Conservation (phyloP, 2,888 invertebrate genomes). For the Orthosia gracilis region DNA sequence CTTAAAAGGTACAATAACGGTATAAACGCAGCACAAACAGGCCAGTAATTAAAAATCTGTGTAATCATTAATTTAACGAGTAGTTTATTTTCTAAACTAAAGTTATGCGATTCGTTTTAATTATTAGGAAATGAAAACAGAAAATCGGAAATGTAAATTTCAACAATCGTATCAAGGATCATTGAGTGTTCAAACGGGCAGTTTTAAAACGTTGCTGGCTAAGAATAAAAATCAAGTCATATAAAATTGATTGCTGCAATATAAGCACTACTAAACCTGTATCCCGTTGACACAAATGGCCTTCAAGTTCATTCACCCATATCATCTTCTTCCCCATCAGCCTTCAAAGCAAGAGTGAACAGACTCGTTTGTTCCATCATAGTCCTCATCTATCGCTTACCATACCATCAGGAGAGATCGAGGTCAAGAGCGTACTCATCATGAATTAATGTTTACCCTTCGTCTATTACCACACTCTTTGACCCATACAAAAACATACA, state of each 20-base stretch:
- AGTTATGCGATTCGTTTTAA: slow-evolving; percentile 64
- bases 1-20: not conserved
- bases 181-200: slow-evolving; percentile 59
- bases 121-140: slow-evolving; percentile 75
- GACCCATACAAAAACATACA: not conserved
- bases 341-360: not conserved
- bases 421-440: too few species aligned
- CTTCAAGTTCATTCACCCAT: not conserved
- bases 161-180: slow-evolving; percentile 78
- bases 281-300: too few species aligned
- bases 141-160: slow-evolving; percentile 75
- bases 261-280: too few species aligned
- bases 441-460: too few species aligned
- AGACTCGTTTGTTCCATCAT: not conserved
- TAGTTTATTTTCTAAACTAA: slow-evolving; percentile 53
- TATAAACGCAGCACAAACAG: slow-evolving; percentile 6
- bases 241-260: too few species aligned
- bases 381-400: too few species aligned
- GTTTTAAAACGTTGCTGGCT: slow-evolving; percentile 28
- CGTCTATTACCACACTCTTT: not conserved
- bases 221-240: not conserved
- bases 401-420: too few species aligned
- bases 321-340: not conserved
- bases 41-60: slow-evolving; percentile 54
- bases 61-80: slow-evolving; percentile 51